Percentiles rank a stretch among this genome's conserved stretches.
phyloP scores from a whole-genome alignment of 2,888 invertebrate species.

The Sycophila texana region DNA sequence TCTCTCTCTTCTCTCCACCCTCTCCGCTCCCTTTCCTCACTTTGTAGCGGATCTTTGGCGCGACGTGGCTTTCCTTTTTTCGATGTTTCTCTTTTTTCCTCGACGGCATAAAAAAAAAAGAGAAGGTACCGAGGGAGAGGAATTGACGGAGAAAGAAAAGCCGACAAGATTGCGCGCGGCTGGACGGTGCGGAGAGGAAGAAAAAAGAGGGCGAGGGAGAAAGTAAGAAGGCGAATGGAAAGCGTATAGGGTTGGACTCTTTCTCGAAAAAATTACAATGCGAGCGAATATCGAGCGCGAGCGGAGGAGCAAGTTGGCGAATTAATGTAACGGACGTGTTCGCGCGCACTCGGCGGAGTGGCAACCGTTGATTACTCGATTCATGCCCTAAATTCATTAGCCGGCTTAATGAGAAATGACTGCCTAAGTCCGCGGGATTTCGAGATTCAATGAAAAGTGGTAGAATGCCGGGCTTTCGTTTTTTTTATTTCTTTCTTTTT shows the following conservation, averaged over 20 bases:
- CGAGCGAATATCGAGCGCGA: neutral
- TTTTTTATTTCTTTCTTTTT: neutral
- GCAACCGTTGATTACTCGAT: conserved; percentile 47
- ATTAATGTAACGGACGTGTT: conserved; percentile 36
- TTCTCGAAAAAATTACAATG: neutral
- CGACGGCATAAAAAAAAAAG: neutral
- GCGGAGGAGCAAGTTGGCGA: neutral
- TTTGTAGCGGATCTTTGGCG: conserved; percentile 26
- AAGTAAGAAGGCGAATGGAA: neutral
- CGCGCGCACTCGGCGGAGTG: neutral
- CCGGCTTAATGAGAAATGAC: conserved; percentile 20
- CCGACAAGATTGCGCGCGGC: conserved; percentile 11
- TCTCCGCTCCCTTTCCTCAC: neutral
- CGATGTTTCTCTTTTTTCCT: neutral
- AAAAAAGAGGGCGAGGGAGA: neutral
- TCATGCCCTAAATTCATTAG: conserved; percentile 48
- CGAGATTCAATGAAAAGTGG: conserved; percentile 25
- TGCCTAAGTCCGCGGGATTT: conserved; percentile 14
- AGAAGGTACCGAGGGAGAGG: neutral
- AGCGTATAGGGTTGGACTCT: neutral
- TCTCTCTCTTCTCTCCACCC: neutral
- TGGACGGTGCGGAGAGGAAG: neutral
- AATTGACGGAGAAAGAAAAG: neutral
- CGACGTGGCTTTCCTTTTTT: neutral
- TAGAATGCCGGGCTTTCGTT: neutral